Conservation (phyloP, 1,140 invertebrate species). For the Asbolus verrucosus region DNA sequence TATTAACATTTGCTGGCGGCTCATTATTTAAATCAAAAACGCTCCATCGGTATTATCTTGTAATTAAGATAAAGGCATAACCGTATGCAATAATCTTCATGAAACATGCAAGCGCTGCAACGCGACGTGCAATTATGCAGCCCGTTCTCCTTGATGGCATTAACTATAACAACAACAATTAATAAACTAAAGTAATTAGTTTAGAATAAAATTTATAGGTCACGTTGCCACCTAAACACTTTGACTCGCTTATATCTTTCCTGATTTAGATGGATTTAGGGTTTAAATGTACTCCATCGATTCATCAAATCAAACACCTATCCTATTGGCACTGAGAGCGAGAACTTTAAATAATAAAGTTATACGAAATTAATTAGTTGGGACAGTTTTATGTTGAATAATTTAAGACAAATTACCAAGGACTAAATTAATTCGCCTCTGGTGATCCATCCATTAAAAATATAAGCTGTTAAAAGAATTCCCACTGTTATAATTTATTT, state of each 20-base stretch:
- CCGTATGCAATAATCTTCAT: neutral
- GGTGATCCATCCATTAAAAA: constrained; percentile 43
- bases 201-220: too few species aligned
- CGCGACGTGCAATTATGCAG: constrained; percentile 8
- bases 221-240: too few species aligned
- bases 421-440: constrained; percentile 39
- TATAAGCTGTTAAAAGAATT: constrained; percentile 45
- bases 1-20: neutral
- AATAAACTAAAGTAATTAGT: constrained; percentile 16
- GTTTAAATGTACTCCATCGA: constrained; percentile 10
- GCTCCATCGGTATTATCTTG: neutral
- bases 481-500: constrained; percentile 44
- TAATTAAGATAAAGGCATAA: neutral
- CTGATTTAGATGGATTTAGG: constrained; percentile 7
- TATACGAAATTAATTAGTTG: constrained; percentile 44
- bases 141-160: neutral
- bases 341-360: constrained; percentile 34
- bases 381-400: constrained; percentile 44
- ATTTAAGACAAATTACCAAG: constrained; percentile 43
- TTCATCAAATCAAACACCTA: constrained; percentile 7
- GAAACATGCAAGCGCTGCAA: neutral
- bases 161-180: constrained; percentile 6
- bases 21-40: neutral
- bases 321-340: constrained; percentile 13
- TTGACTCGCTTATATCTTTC: too few species aligned